Conservation (phyloP, 2,113 vertebrate species). For the Butorides virescens region DNA sequence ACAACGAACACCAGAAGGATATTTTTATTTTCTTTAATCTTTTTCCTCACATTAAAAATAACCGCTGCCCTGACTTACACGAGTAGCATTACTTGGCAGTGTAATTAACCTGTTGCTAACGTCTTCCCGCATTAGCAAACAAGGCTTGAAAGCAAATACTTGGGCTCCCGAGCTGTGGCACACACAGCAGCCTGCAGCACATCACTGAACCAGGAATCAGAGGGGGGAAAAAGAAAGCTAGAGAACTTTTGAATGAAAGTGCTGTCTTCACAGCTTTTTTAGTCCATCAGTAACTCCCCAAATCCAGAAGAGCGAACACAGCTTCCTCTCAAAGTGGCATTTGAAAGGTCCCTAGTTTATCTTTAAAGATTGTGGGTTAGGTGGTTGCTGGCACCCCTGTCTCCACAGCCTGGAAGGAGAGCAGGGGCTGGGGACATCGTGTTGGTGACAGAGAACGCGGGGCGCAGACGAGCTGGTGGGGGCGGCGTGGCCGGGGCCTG, state of each 20-base stretch:
- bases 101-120: background rate
- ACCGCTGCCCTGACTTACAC: background rate
- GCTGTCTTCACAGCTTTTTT: background rate
- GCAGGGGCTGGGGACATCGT: background rate
- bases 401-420: background rate
- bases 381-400: background rate
- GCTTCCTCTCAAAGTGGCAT: background rate
- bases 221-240: rapidly evolving
- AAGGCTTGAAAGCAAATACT: background rate
- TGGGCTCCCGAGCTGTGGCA: background rate
- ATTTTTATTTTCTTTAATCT: background rate
- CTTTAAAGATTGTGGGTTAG: background rate
- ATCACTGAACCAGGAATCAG: background rate
- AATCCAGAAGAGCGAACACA: background rate
- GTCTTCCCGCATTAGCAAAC: background rate
- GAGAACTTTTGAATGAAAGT: background rate
- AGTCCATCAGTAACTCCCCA: background rate
- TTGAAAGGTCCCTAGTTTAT: background rate
- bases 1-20: background rate
- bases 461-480: background rate
- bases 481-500: background rate
- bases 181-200: background rate
- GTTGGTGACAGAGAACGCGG: background rate
- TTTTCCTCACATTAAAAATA: background rate
- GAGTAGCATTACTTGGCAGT: background rate